A percentile compares a stretch with the other conserved stretches of the same genome.
phyloP scores from a whole-genome alignment of 2,888 invertebrate species.

The Leptopilina myrica region DNA sequence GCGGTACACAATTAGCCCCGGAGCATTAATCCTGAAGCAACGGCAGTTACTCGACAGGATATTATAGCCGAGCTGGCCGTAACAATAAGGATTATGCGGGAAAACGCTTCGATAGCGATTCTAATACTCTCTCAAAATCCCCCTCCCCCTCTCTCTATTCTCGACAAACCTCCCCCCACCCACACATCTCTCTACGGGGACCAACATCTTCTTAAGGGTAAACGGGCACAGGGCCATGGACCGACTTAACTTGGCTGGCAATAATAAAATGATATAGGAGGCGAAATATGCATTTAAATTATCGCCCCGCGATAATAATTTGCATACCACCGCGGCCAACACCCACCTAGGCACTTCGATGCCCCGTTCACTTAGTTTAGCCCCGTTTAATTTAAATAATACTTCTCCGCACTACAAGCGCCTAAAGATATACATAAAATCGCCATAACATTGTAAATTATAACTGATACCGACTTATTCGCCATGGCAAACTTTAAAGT shows the following conservation, averaged over 20 bases:
- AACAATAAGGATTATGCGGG: constrained; percentile 71
- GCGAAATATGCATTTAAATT: constrained; percentile 77
- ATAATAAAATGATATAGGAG: constrained; percentile 77
- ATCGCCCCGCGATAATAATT: constrained; percentile 77
- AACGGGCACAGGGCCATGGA: constrained; percentile 66
- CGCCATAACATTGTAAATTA: constrained; percentile 77
- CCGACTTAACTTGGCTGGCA: constrained; percentile 74
- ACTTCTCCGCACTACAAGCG: constrained; percentile 72
- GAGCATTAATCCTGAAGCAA: constrained; percentile 67
- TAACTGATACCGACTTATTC: constrained; percentile 76
- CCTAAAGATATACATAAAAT: constrained; percentile 76
- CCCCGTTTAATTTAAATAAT: constrained; percentile 77
- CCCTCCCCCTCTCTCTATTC: constrained; percentile 34
- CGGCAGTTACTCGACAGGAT: constrained; percentile 68
- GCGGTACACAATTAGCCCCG: constrained; percentile 67
- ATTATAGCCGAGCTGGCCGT: constrained; percentile 69
- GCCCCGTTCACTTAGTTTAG: constrained; percentile 75
- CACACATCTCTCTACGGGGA: constrained; percentile 42
- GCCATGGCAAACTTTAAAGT: constrained; percentile 26
- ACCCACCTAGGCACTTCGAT: constrained; percentile 62
- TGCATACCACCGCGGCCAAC: constrained; percentile 72
- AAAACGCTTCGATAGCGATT: constrained; percentile 72
- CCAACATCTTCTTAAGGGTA: constrained; percentile 61
- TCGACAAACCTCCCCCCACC: constrained; percentile 44
- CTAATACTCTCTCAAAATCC: constrained; percentile 62